Conservation (phyloP, 2,797 vertebrate genomes). For the Diplodus puntazzo region DNA sequence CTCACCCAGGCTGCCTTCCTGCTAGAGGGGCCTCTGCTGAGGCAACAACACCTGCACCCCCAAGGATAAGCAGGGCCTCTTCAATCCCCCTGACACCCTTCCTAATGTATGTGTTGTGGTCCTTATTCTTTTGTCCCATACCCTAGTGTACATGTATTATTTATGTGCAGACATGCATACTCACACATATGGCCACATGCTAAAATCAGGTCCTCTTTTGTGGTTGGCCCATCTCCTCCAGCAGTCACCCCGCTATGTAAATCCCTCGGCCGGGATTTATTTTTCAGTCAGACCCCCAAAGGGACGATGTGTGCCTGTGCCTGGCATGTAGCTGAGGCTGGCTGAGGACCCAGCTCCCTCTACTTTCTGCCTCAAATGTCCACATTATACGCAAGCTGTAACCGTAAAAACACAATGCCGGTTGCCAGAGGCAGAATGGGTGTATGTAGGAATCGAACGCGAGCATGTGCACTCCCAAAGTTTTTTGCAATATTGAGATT, state of each 20-base stretch:
- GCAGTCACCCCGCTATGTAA: conserved; percentile 62
- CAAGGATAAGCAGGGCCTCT: conserved; percentile 62
- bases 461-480: background rate
- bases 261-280: conserved; percentile 57
- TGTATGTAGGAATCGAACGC: conserved; percentile 14
- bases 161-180: conserved; percentile 50
- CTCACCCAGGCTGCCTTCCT: conserved; percentile 33
- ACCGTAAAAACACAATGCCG: background rate
- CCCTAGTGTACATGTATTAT: conserved; percentile 61
- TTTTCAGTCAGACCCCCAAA: conserved; percentile 53
- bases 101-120: conserved; percentile 55
- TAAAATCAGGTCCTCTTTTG: conserved; percentile 41
- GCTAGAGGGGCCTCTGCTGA: conserved; percentile 63
- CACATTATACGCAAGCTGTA: conserved; percentile 20
- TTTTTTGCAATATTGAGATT: background rate
- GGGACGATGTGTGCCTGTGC: conserved; percentile 43
- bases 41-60: conserved; percentile 71
- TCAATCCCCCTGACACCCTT: conserved; percentile 38
- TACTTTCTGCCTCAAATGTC: conserved; percentile 25
- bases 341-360: conserved; percentile 36
- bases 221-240: conserved; percentile 31
- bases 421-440: conserved; percentile 38
- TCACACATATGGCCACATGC: conserved; percentile 33
- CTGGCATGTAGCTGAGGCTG: conserved; percentile 23
- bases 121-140: conserved; percentile 63